Conservation (phyloP, 2,888 invertebrate genomes). For the Hypomecis punctinalis region DNA sequence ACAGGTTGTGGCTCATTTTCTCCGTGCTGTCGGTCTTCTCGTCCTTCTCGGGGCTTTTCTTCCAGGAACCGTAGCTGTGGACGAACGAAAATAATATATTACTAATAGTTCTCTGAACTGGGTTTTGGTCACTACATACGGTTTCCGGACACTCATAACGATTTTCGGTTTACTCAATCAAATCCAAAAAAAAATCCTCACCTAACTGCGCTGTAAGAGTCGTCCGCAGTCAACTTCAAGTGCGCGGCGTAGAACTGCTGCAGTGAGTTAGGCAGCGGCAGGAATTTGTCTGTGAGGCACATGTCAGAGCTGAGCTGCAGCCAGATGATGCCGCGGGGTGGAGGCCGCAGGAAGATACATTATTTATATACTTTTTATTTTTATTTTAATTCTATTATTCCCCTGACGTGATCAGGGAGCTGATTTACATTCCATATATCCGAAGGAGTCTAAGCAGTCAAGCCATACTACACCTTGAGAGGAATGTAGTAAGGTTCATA, state of each 20-base stretch:
- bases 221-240: conserved; percentile 69
- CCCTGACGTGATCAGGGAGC: too few relatives aligned
- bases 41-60: conserved; percentile 68
- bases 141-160: too few relatives aligned
- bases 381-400: too few relatives aligned
- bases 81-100: not conserved
- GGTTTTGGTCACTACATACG: too few relatives aligned
- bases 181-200: not conserved
- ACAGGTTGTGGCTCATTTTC: conserved; percentile 65
- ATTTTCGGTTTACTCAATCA: too few relatives aligned
- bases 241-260: conserved; percentile 80
- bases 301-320: conserved; percentile 73
- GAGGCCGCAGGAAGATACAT: conserved; percentile 70
- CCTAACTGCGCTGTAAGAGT: conserved; percentile 70
- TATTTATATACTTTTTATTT: too few relatives aligned
- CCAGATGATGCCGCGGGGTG: conserved; percentile 75
- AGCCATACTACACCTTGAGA: too few relatives aligned
- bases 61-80: conserved; percentile 74
- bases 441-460: too few relatives aligned
- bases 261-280: conserved; percentile 73
- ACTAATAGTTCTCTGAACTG: too few relatives aligned
- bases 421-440: too few relatives aligned
- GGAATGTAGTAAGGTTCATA: too few relatives aligned
- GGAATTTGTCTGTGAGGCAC: conserved; percentile 78
- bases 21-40: conserved; percentile 56